phyloP scores from a whole-genome alignment of 2,797 vertebrate genomes.

The Balearica regulorum region DNA sequence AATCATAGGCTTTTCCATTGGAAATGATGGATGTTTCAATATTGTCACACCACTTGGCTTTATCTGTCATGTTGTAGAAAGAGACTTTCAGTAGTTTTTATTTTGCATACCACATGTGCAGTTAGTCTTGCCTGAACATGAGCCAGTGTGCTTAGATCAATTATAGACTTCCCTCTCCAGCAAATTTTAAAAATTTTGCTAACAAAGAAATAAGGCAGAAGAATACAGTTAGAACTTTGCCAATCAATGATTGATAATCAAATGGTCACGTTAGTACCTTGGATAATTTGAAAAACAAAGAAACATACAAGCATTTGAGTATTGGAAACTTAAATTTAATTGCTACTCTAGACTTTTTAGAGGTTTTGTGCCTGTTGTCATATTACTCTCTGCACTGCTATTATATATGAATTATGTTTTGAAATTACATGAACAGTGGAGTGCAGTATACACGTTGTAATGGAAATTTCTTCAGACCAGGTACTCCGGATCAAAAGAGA shows the following conservation, averaged over 20 bases:
- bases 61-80: background rate
- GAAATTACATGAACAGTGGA: background rate
- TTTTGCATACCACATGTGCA: background rate
- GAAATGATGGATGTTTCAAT: background rate
- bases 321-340: background rate
- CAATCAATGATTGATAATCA: background rate
- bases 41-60: background rate
- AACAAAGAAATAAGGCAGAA: background rate
- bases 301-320: background rate
- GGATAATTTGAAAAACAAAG: background rate
- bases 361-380: background rate
- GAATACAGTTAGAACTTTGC: background rate
- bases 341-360: background rate
- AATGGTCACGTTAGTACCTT: background rate
- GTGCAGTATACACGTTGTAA: background rate
- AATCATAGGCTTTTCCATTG: background rate
- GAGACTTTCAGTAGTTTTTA: background rate
- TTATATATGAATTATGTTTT: background rate
- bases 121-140: background rate
- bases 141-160: background rate
- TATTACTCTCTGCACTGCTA: background rate
- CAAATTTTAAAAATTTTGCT: background rate
- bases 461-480: conserved; percentile 79
- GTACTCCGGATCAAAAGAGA: conserved; percentile 82
- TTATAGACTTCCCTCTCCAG: background rate